Conservation (phyloP, 2,888 invertebrate genomes). For the Rhorus exstirpatorius region DNA sequence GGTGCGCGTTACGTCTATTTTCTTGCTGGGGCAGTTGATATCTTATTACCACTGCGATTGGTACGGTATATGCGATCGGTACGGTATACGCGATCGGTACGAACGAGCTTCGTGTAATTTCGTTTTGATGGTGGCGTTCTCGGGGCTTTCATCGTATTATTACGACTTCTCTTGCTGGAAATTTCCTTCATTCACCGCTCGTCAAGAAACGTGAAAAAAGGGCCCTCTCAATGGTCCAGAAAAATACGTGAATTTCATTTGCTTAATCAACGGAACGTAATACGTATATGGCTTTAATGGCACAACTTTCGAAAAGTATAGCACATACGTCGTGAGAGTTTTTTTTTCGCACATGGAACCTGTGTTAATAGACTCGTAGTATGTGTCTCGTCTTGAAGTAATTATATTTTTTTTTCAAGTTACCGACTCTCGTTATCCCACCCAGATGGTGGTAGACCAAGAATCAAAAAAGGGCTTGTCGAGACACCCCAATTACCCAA, state of each 20-base stretch:
- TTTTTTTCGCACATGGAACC: too few species aligned
- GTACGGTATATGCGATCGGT: neutral
- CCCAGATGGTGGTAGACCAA: too few species aligned
- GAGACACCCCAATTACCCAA: too few species aligned
- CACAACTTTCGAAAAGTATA: neutral
- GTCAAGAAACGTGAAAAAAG: slow-evolving; percentile 29
- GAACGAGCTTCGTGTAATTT: slow-evolving; percentile 51
- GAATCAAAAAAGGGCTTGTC: too few species aligned
- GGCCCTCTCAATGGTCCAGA: slow-evolving; percentile 14
- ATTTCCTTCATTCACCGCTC: slow-evolving; percentile 24
- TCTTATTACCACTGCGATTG: slow-evolving; percentile 4
- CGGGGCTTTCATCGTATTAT: slow-evolving; percentile 46
- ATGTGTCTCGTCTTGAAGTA: neutral
- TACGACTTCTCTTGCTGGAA: slow-evolving; percentile 39
- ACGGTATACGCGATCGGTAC: slow-evolving; percentile 32
- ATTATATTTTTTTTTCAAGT: neutral
- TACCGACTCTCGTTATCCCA: too few species aligned
- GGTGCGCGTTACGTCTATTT: neutral
- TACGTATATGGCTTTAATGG: neutral
- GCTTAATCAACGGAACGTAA: slow-evolving; percentile 5
- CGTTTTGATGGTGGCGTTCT: slow-evolving; percentile 25
- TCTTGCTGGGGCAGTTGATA: neutral
- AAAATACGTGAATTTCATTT: slow-evolving; percentile 51
- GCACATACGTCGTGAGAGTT: too few species aligned
- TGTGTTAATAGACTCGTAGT: neutral